phyloP scores from a whole-genome alignment of 2,888 invertebrate genomes.

The Protula sp. region DNA sequence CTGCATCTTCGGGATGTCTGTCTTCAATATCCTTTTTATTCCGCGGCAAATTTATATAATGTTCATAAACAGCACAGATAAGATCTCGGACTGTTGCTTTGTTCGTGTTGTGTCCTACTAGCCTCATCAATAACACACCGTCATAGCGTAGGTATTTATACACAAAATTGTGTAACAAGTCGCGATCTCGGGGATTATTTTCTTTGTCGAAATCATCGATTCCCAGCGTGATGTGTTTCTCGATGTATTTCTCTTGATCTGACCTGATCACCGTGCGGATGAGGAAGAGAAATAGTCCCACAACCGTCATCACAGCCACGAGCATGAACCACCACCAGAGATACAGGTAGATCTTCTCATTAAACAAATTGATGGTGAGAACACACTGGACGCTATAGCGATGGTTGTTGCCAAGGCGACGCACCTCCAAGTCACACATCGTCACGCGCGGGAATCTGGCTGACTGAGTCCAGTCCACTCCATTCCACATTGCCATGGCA shows the following conservation, averaged over 20 bases:
- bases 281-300: not conserved
- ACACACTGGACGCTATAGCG: not conserved
- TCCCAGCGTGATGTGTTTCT: not conserved
- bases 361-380: constrained; percentile 1
- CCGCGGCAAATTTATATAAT: not conserved
- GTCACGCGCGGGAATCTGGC: constrained; percentile 49
- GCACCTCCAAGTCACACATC: constrained; percentile 50
- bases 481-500: constrained; percentile 52
- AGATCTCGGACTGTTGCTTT: not conserved
- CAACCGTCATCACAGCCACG: not conserved
- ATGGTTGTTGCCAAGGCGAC: constrained; percentile 48
- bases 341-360: constrained; percentile 2
- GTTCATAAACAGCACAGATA: not conserved
- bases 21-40: not conserved
- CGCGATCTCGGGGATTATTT: not conserved
- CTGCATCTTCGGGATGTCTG: too few relatives aligned
- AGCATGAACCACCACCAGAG: not conserved
- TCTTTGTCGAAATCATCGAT: not conserved
- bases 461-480: constrained; percentile 43
- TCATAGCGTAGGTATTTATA: not conserved
- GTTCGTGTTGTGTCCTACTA: not conserved
- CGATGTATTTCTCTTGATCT: not conserved
- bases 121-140: not conserved
- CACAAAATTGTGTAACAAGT: not conserved
- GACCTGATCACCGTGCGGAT: not conserved